Conservation (phyloP, 2,797 vertebrate genomes). For the Coreius guichenoti region DNA sequence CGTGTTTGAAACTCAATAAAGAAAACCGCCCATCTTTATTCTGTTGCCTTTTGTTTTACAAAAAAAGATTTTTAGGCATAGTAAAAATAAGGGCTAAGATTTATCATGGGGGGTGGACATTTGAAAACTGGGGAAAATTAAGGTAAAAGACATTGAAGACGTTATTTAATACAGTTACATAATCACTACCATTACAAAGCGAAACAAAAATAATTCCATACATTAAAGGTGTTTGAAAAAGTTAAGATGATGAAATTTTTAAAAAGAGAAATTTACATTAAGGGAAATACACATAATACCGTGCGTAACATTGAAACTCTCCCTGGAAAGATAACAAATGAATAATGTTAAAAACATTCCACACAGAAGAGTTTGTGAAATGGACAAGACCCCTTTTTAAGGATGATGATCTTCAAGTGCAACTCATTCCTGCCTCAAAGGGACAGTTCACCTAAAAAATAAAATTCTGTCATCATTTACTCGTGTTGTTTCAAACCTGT, state of each 20-base stretch:
- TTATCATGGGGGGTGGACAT: not conserved
- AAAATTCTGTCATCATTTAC: not conserved
- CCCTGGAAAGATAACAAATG: slow-evolving; percentile 13
- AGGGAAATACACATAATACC: slow-evolving; percentile 30
- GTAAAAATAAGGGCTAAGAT: slow-evolving; percentile 11
- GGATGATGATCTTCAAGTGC: not conserved
- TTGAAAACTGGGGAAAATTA: not conserved
- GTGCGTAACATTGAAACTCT: not conserved
- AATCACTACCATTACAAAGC: slow-evolving; percentile 1
- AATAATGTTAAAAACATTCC: slow-evolving; percentile 25
- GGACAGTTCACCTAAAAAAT: not conserved
- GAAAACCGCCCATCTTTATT: slow-evolving; percentile 49
- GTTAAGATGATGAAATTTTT: not conserved
- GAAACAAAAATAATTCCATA: slow-evolving; percentile 24
- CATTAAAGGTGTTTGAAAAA: slow-evolving; percentile 18
- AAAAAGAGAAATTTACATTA: slow-evolving; percentile 35
- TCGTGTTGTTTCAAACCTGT: not conserved
- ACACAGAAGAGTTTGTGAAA: slow-evolving; percentile 25
- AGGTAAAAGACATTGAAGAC: not conserved
- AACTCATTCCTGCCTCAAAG: slow-evolving; percentile 1
- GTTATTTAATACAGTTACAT: slow-evolving; percentile 28
- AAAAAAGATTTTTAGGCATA: slow-evolving; percentile 17
- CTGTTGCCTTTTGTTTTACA: slow-evolving; percentile 13
- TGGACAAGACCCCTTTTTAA: slow-evolving; percentile 11
- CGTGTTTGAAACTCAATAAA: slow-evolving; percentile 8